Percentiles rank a stretch among this genome's conserved stretches.
phyloP scores from a whole-genome alignment of 2,888 invertebrate genomes.

The Temnothorax rugatulus region DNA sequence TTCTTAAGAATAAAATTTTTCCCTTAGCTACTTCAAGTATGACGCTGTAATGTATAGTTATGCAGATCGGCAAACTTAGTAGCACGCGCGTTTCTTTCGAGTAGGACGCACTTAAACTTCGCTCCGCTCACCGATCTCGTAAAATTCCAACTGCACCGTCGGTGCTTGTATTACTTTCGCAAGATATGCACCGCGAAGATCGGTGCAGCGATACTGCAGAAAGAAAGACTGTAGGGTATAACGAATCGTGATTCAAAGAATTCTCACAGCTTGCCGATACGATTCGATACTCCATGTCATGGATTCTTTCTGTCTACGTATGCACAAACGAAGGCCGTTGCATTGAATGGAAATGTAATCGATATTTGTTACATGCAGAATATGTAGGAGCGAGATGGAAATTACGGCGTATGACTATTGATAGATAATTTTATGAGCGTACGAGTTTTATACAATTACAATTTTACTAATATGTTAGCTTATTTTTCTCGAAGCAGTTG shows the following conservation, averaged over 20 bases:
- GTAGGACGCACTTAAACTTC: constrained; percentile 61
- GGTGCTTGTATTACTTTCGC: constrained; percentile 49
- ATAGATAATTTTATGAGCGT: neutral
- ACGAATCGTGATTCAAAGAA: constrained; percentile 46
- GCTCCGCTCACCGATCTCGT: constrained; percentile 50
- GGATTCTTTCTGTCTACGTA: neutral
- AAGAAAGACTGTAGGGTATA: constrained; percentile 34
- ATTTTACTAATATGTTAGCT: neutral
- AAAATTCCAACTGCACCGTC: constrained; percentile 59
- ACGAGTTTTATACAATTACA: constrained; percentile 10
- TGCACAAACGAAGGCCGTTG: constrained; percentile 33
- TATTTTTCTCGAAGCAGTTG: neutral
- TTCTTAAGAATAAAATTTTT: constrained; percentile 22
- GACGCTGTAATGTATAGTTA: constrained; percentile 45
- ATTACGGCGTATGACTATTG: neutral
- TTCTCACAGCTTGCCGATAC: neutral
- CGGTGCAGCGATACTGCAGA: constrained; percentile 25
- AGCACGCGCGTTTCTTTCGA: constrained; percentile 37
- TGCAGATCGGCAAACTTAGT: constrained; percentile 40
- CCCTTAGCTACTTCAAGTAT: constrained; percentile 19
- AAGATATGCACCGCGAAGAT: constrained; percentile 35
- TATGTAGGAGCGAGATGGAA: neutral
- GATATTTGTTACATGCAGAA: constrained; percentile 20
- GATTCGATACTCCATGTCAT: constrained; percentile 15
- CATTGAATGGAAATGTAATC: constrained; percentile 26